Percentiles rank a stretch among this genome's conserved stretches.
Conservation (phyloP, 2,888 invertebrate genomes). For the Saturnia pavonia region DNA sequence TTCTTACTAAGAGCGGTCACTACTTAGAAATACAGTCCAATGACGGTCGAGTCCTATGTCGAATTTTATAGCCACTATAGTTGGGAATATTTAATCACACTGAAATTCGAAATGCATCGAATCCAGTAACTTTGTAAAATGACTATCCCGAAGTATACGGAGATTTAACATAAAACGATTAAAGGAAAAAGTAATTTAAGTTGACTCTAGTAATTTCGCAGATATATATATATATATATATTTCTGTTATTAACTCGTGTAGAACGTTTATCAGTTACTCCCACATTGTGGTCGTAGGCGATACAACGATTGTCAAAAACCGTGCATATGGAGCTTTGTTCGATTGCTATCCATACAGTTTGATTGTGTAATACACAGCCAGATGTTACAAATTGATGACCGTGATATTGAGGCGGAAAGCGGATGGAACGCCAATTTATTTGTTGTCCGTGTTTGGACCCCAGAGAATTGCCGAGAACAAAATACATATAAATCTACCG, state of each 20-base stretch:
- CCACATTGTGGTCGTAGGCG: conserved; percentile 12
- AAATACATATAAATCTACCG: background rate
- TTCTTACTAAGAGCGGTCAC: too few relatives aligned
- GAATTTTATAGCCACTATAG: too few relatives aligned
- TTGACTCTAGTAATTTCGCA: background rate
- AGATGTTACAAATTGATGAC: background rate
- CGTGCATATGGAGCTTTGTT: background rate
- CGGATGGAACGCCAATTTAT: conserved; percentile 13
- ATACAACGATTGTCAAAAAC: background rate
- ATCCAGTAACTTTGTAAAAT: background rate
- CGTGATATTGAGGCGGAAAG: conserved; percentile 10
- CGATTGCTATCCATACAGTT: background rate
- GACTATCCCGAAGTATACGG: background rate
- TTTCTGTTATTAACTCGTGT: background rate
- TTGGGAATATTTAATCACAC: too few relatives aligned
- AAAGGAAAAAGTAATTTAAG: background rate
- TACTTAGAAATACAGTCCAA: too few relatives aligned
- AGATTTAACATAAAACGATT: background rate
- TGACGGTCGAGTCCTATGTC: too few relatives aligned
- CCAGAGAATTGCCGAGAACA: background rate
- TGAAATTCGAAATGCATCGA: too few relatives aligned
- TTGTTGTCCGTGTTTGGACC: background rate
- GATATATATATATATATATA: background rate
- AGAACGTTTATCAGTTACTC: conserved; percentile 7
- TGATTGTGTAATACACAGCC: background rate